Evolutionary conservation across 2,113 vertebrate genomes (phyloP).

Genomic region (Sisor rabdophorus): DNA sequence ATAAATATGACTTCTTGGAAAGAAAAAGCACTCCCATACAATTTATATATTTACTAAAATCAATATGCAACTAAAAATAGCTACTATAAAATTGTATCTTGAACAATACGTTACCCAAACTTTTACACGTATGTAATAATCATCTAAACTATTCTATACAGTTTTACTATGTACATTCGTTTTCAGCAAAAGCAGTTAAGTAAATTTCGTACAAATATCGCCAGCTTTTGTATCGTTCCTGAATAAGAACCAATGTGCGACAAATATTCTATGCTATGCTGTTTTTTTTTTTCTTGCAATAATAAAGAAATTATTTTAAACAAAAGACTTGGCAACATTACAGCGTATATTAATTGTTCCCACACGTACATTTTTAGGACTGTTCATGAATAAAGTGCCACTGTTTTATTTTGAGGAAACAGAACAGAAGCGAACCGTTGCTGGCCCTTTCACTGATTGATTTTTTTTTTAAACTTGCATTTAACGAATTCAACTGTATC

Average conservation of each 20-base stretch:
- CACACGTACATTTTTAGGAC: slow-evolving; percentile 48
- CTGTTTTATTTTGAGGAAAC: slow-evolving; percentile 69
- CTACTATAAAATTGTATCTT: slow-evolving; percentile 92
- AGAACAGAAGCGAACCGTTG: slow-evolving; percentile 57
- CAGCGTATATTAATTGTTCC: slow-evolving; percentile 49
- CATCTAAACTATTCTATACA: slow-evolving; percentile 85
- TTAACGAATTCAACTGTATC: slow-evolving; percentile 34
- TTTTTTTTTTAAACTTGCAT: slow-evolving; percentile 26
- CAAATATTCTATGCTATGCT: slow-evolving; percentile 42
- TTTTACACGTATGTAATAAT: slow-evolving; percentile 78
- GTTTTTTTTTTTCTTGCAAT: slow-evolving; percentile 39
- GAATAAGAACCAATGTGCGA: slow-evolving; percentile 55
- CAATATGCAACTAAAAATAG: slow-evolving; percentile 97
- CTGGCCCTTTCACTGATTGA: slow-evolving; percentile 50
- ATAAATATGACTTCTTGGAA: slow-evolving; percentile 84
- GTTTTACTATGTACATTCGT: slow-evolving; percentile 77
- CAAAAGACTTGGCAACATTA: slow-evolving; percentile 47
- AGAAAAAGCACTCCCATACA: slow-evolving; percentile 90
- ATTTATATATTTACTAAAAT: slow-evolving; percentile 98
- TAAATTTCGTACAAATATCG: slow-evolving; percentile 58
- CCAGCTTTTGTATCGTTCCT: slow-evolving; percentile 52
- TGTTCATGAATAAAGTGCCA: slow-evolving; percentile 76
- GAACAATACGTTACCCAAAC: slow-evolving; percentile 86
- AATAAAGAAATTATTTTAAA: slow-evolving; percentile 53
- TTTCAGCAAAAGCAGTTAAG: slow-evolving; percentile 60